These are phyloP conservation scores for Pissodes strobi DNA, from an alignment of 1,140 invertebrate species.

Conservation along the genomic window DNA sequence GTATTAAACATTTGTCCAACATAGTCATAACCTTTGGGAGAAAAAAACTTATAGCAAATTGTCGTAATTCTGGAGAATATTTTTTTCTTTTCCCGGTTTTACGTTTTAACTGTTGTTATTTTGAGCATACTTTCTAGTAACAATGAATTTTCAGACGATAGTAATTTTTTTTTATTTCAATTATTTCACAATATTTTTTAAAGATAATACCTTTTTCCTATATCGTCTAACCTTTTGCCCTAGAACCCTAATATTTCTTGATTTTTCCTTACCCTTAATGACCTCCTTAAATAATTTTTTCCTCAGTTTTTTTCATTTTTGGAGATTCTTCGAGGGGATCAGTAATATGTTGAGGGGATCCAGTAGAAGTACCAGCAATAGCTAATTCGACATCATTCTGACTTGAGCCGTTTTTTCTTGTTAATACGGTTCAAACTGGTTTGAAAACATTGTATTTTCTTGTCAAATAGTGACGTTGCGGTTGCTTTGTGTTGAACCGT, in stretches of 20 bases:
- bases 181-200: background rate
- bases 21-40: too few relatives aligned
- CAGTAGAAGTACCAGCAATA: too few relatives aligned
- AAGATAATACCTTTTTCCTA: background rate
- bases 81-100: constrained; percentile 9
- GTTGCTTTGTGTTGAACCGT: too few relatives aligned
- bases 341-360: too few relatives aligned
- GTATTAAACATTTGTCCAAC: too few relatives aligned
- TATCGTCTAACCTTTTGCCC: background rate
- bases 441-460: too few relatives aligned
- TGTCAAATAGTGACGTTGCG: too few relatives aligned
- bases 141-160: background rate
- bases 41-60: background rate
- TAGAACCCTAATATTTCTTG: too few relatives aligned
- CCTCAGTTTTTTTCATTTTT: background rate
- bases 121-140: background rate
- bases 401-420: too few relatives aligned
- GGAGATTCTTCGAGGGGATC: too few relatives aligned
- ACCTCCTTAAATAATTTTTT: background rate
- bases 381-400: too few relatives aligned
- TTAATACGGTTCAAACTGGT: too few relatives aligned
- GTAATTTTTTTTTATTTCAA: constrained; percentile 7
- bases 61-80: background rate
- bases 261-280: background rate
- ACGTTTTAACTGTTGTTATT: constrained; percentile 2